A percentile compares a stretch with the other conserved stretches of the same genome.
These are phyloP conservation scores for Gryllus bimaculatus DNA, from an alignment of 1,140 invertebrate species.

Conservation along the genomic window DNA sequence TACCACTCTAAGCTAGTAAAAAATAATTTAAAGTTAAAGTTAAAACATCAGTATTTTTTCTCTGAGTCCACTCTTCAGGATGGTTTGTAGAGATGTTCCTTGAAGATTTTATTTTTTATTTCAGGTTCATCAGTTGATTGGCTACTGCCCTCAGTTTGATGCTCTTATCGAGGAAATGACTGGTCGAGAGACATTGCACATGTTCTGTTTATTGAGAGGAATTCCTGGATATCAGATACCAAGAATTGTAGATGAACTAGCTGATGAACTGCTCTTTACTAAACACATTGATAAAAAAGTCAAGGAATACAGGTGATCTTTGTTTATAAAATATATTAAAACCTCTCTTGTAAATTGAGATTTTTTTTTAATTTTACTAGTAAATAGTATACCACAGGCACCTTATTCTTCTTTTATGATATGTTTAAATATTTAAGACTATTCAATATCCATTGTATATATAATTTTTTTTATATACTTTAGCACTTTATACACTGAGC, in stretches of 20 bases:
- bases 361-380: too few relatives aligned
- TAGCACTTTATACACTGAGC: too few relatives aligned
- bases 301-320: constrained; percentile 23
- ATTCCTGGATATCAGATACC: constrained; percentile 23
- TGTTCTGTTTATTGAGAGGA: constrained; percentile 41
- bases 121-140: constrained; percentile 29
- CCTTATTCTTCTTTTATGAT: too few relatives aligned
- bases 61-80: too few relatives aligned
- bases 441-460: too few relatives aligned
- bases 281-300: constrained; percentile 39
- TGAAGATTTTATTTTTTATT: neutral
- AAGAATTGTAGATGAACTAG: constrained; percentile 25
- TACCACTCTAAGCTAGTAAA: too few relatives aligned
- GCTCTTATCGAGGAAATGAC: constrained; percentile 66
- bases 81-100: too few relatives aligned
- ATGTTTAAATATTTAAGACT: too few relatives aligned
- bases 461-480: too few relatives aligned
- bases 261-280: constrained; percentile 31
- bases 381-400: too few relatives aligned
- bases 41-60: too few relatives aligned
- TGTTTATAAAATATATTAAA: neutral
- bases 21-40: too few relatives aligned
- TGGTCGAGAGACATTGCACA: constrained; percentile 41
- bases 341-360: neutral
- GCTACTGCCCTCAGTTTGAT: constrained; percentile 83